Evolutionary conservation across 1,140 invertebrate species (phyloP), one percentile per base, ranked within the genome.

Genomic region (Cotesia glomerata): DNA sequence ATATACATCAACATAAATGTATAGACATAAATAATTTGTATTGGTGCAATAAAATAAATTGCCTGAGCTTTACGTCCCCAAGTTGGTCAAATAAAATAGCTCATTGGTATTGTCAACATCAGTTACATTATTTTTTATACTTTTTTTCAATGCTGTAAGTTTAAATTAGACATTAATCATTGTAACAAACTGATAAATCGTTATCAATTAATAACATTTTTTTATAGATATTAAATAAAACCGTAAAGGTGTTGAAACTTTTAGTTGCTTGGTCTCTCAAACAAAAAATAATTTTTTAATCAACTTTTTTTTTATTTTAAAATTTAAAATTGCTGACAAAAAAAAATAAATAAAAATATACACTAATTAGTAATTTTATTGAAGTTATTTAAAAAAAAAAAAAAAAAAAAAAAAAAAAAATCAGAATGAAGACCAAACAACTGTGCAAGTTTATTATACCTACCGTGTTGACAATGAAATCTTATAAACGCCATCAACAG

Each of bases 141-240:
- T 84, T 76, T 83, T 81, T 83, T 81, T 82, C 82, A 78, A 84
- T 86, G 86, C 86, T 87, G 86, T 85, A 87, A 87, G 79, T 87
- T 87, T 78, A 87, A 87, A 87, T 81, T 80, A 87, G 83, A 80
- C 76, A 87, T 87, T 85, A 85, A 83, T 82, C 80, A 86, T 84
- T 83, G 82, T 79, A 76, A 79, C 66, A 80, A 81, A 77, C 76
- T 80, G 78, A 76, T 45, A 36, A 74, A 80, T 80, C 80, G 77
- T 78, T 78, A 74, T 79, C 58, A 26, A 32, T 79, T 59, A 26
- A 32, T 16, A 78, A 76, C 26, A 26, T 26, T 26, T 26, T 26
- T 26, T 26, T 26, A 26, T 26, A 26, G 26, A 26, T 26, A 79
- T 82, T 80, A 79, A 76, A 78, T 65, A 76, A 80, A 82, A 76